Conservation (phyloP, 2,113 vertebrate species). For the Tragelaphus buxtoni region DNA sequence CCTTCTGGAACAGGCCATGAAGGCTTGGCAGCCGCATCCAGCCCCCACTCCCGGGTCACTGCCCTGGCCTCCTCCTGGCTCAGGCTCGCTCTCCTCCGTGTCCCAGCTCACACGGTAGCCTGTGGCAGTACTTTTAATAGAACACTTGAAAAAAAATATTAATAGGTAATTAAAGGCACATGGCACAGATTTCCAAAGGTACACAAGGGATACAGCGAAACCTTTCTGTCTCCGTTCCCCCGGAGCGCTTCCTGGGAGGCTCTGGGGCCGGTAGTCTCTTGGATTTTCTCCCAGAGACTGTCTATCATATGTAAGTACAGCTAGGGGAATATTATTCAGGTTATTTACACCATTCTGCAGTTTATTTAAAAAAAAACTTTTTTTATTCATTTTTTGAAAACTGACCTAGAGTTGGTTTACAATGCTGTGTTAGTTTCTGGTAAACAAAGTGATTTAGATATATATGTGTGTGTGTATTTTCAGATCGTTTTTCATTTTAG, state of each 20-base stretch:
- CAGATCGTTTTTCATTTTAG: neutral
- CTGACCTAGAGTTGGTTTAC: neutral
- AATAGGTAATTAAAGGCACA: neutral
- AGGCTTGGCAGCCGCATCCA: neutral
- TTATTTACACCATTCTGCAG: neutral
- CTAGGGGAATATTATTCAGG: neutral
- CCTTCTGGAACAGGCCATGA: neutral
- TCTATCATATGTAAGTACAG: neutral
- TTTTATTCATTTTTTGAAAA: neutral
- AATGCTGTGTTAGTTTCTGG: neutral
- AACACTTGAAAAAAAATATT: neutral
- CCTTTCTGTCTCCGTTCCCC: neutral
- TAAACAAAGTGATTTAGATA: neutral
- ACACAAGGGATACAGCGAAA: neutral
- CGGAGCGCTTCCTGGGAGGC: neutral
- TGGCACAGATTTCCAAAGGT: neutral
- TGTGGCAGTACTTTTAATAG: neutral
- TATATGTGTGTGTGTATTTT: neutral
- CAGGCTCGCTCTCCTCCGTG: rapidly evolving
- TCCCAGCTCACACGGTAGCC: neutral
- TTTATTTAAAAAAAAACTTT: neutral
- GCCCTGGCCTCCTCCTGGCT: neutral
- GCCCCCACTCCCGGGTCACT: neutral
- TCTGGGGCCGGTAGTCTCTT: neutral
- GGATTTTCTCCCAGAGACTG: neutral